Base-by-base conservation (phyloP, 1,140 invertebrate species). In the Aleiodes sp. region DNA sequence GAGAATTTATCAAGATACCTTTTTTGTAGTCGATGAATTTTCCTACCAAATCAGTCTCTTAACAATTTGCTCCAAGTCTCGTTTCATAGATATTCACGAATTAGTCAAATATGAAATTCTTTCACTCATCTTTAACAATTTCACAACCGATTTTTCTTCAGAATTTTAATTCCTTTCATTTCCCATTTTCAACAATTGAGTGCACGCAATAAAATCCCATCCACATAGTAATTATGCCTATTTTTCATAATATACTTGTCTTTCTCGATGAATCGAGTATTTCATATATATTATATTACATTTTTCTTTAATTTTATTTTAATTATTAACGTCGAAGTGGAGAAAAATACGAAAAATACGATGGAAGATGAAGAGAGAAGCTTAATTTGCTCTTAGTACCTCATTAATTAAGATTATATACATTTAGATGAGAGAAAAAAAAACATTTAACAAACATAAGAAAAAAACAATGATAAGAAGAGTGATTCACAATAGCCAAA, bases 351-450 rank as follows among this genome's bases (percentile, higher is more conserved):
- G n/a, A n/a, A 46, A 46, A 46, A 46, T 46, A 46, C 14, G 46
- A 52, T 52, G 46, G 46, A 52, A 52, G 46, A 52, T 52, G 46
- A 52, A 12, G 46, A 52, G 46, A 52, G n/a, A n/a, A n/a, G n/a
- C n/a, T n/a, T n/a, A n/a, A 52, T 52, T 52, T 24, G 19, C 46
- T 52, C 19, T 52, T 52, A 52, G 46, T 52, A 52, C 46, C 46
- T 52, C 12, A 52, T 9, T 24, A 24, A 52, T 43, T 43, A n/a
- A 43, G 9, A 52, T 52, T 52, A 52, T 52, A 3, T 52, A 52
- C 46, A 52, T 21, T n/a, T n/a, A n/a, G n/a, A n/a, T n/a, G n/a
- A n/a, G n/a, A n/a, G n/a, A n/a, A n/a, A n/a, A n/a, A n/a, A n/a
- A n/a, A n/a, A n/a, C n/a, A n/a, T n/a, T n/a, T n/a, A n/a, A 52